phyloP scores from a whole-genome alignment of 1,140 invertebrate species.

The Samia ricini region DNA sequence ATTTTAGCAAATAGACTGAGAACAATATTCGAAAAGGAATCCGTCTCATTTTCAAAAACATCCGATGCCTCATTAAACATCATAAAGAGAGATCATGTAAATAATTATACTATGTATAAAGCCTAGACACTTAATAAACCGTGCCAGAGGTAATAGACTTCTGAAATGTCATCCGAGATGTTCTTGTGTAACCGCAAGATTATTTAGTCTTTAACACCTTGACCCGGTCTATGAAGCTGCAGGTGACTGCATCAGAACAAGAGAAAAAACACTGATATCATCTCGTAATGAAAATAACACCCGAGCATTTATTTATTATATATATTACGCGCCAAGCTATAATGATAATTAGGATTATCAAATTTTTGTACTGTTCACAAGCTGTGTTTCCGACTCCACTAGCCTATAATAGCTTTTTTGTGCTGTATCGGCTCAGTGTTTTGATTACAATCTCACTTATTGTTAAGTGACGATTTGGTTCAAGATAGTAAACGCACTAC shows the following conservation, averaged over 20 bases:
- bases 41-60: too few species aligned
- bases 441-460: too few species aligned
- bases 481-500: too few species aligned
- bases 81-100: too few species aligned
- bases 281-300: background rate
- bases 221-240: background rate
- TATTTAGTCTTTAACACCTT: background rate
- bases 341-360: background rate
- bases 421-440: too few species aligned
- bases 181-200: background rate
- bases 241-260: background rate
- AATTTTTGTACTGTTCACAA: background rate
- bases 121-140: background rate
- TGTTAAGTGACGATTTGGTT: too few species aligned
- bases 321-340: background rate
- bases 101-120: too few species aligned
- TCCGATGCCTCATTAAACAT: too few species aligned
- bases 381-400: too few species aligned
- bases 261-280: background rate
- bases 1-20: too few species aligned
- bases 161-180: background rate
- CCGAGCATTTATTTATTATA: background rate
- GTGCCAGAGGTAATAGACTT: background rate
- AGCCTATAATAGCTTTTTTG: too few species aligned
- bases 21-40: too few species aligned